These are phyloP conservation scores for Camptogramma bilineatum DNA, from an alignment of 2,888 invertebrate genomes.

Conservation along the genomic window DNA sequence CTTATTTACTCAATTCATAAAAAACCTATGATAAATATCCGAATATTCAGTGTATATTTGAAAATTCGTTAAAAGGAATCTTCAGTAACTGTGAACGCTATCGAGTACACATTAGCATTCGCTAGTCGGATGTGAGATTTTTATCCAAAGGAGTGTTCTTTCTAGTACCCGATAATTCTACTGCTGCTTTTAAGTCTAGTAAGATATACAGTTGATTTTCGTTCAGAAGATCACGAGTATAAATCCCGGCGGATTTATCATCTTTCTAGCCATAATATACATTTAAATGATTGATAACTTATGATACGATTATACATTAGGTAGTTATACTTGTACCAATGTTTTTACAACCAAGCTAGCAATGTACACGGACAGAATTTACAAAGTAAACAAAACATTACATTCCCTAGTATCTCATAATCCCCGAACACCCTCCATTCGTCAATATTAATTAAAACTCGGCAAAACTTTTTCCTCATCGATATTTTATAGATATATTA, in stretches of 20 bases:
- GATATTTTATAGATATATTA: constrained; percentile 21
- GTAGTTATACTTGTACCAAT: not conserved
- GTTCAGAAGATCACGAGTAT: too few relatives aligned
- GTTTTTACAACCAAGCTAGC: not conserved
- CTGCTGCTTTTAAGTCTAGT: not conserved
- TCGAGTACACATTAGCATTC: constrained; percentile 51
- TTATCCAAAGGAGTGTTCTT: constrained; percentile 56
- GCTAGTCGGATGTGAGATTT: constrained; percentile 50
- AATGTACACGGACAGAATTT: not conserved
- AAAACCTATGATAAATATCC: too few relatives aligned
- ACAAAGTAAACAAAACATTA: constrained; percentile 10
- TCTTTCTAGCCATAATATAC: too few relatives aligned
- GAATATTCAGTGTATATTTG: not conserved
- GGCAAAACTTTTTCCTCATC: constrained; percentile 37
- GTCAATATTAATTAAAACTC: constrained; percentile 47
- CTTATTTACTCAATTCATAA: too few relatives aligned
- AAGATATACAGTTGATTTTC: too few relatives aligned
- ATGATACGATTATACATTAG: not conserved
- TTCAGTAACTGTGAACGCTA: constrained; percentile 15
- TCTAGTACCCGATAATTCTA: constrained; percentile 27
- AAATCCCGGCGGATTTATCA: too few relatives aligned
- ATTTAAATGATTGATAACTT: too few relatives aligned
- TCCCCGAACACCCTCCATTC: constrained; percentile 34
- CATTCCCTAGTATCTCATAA: constrained; percentile 20
- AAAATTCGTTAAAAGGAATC: constrained; percentile 14